A percentile compares a stretch with the other conserved stretches of the same genome.
Conservation (phyloP, 1,140 invertebrate species). For the Trissolcus basalis region DNA sequence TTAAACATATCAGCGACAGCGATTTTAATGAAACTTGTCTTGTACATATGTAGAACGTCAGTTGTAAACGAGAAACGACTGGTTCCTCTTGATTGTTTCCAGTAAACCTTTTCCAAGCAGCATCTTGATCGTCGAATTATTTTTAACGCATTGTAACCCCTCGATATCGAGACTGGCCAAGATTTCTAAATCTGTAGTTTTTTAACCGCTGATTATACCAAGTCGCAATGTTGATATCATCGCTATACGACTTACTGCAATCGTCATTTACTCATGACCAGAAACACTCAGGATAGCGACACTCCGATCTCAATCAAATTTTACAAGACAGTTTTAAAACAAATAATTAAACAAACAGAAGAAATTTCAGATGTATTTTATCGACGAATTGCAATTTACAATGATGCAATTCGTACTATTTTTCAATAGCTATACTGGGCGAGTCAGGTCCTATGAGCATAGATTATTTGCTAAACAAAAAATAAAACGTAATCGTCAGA, state of each 20-base stretch:
- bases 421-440: conserved; percentile 28
- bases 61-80: conserved; percentile 20
- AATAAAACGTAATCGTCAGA: too few species aligned
- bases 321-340: conserved; percentile 5
- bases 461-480: too few species aligned
- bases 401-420: conserved; percentile 2
- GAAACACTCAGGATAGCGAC: conserved; percentile 44
- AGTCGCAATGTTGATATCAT: conserved; percentile 28
- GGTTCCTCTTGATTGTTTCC: conserved; percentile 35
- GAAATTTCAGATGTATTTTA: conserved; percentile 22
- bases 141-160: conserved; percentile 35
- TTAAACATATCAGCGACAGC: conserved; percentile 64
- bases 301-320: conserved; percentile 29
- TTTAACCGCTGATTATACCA: conserved; percentile 39
- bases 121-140: conserved; percentile 56
- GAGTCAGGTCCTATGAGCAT: conserved; percentile 15
- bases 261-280: conserved; percentile 17
- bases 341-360: not conserved
- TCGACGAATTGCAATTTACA: conserved; percentile 2
- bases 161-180: conserved; percentile 52
- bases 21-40: conserved; percentile 51
- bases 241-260: conserved; percentile 34
- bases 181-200: conserved; percentile 58
- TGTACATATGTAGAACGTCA: conserved; percentile 53
- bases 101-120: conserved; percentile 47